Base-by-base conservation (phyloP, 1,140 invertebrate genomes). In the Lineus longissimus region DNA sequence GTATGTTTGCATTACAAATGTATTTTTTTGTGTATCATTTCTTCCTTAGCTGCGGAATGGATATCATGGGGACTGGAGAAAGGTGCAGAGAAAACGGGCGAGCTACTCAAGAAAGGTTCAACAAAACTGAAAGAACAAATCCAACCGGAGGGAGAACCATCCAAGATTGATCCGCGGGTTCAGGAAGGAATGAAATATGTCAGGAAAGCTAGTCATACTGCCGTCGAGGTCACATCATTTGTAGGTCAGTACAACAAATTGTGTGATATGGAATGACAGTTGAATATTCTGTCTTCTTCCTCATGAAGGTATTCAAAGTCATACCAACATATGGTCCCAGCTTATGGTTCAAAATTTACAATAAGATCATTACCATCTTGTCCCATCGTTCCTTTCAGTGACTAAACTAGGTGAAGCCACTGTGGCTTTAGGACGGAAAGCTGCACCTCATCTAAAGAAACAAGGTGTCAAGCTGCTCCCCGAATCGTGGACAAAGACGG, bases 401-500 rank as follows among this genome's bases (percentile, higher is more conserved):
- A 83, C 80, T 23, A 87, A 88, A 76, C 81, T 90, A 45, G 87
- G 88, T 40, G 76, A 82, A 25, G 87, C 87, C 1, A 89, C 88
- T 1, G 69, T 86, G 68, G 84, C 82, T 13, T 73, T 90, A 11
- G 88, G 88, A 1, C 78, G 81, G 45, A 85, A 84, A 60, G 64
- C 89, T 56, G 88, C 88, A 7, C 89, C 89, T 4, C 87, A 89
- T 68, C 80, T 90, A 4, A 84, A 87, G 59, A 84, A 82, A 69
- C 86, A 88, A 45, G 86, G 88, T 0, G 84, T 86, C 0, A 82
- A 81, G 67, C 63, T 88, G 17, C 70, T 89, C 22, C 82, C 85
- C 0, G 81, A 83, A 54, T 73, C 71, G 6, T 76, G 85, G 13
- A 85, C 85, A 31, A 82, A 83, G 30, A 82, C 84, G 60, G 76